Evolutionary conservation across 2,113 vertebrate species (phyloP).

Genomic region (Girardinichthys multiradiatus): DNA sequence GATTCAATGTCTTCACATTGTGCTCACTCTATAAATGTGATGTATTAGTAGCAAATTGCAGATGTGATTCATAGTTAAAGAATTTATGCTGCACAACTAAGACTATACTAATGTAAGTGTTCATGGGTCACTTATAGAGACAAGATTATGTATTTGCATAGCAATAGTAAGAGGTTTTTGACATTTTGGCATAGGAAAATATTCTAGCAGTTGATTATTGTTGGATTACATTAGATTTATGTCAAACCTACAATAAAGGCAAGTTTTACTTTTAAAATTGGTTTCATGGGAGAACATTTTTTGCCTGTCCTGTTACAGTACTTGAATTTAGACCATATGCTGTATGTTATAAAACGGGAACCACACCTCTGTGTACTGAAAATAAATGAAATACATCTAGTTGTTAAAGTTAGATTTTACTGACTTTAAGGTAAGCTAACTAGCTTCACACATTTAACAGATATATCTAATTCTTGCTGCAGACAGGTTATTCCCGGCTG

Average conservation of each 20-base stretch:
- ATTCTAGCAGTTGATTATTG: no score
- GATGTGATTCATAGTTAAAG: background rate
- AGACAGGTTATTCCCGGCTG: slow-evolving; percentile 4
- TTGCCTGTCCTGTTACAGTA: no score
- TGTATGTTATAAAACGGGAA: no score
- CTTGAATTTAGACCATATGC: no score
- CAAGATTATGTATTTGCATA: background rate
- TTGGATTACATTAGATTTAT: no score
- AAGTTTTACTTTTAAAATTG: background rate
- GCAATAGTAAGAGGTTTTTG: background rate
- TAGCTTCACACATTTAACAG: background rate
- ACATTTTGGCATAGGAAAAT: background rate
- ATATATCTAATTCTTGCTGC: background rate
- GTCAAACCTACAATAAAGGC: background rate
- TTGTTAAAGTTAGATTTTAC: background rate
- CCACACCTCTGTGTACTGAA: no score
- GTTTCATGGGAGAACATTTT: no score
- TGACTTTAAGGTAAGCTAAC: slow-evolving; percentile 2
- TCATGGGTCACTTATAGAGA: background rate
- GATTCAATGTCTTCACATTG: background rate
- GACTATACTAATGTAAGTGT: background rate
- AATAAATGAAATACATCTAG: background rate
- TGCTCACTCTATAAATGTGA: background rate
- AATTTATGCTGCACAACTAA: background rate
- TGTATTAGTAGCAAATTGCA: background rate